Conservation (phyloP, 37 sponge, comb jelly and placozoan genomes). For the Hexactinellida sp. region DNA sequence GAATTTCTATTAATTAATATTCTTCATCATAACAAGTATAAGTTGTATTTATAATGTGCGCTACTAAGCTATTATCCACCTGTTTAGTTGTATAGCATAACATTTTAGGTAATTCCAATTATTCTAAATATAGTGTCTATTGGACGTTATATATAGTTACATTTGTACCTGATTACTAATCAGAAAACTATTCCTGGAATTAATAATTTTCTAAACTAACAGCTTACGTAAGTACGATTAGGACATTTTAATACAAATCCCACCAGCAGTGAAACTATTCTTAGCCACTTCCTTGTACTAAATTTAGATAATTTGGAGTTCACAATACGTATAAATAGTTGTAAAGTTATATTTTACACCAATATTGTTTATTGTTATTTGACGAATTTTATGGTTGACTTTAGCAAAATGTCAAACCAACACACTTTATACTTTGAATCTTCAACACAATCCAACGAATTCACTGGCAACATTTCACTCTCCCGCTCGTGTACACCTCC, state of each 20-base stretch:
- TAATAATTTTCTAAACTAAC: too few relatives aligned
- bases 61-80: too few relatives aligned
- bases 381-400: too few relatives aligned
- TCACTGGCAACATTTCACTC: conserved; percentile 15
- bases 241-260: neutral
- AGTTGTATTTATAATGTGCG: too few relatives aligned
- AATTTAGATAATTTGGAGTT: neutral
- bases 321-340: neutral
- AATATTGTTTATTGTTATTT: neutral
- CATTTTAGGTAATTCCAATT: too few relatives aligned
- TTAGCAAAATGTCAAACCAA: conserved; percentile 16
- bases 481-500: neutral
- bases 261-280: neutral
- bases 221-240: neutral
- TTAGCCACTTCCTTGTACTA: neutral
- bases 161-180: too few relatives aligned
- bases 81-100: too few relatives aligned
- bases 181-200: too few relatives aligned
- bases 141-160: too few relatives aligned
- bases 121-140: too few relatives aligned
- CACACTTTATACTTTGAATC: neutral
- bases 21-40: too few relatives aligned
- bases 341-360: neutral
- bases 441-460: neutral
- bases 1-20: too few relatives aligned